Conservation (phyloP, 2,888 invertebrate genomes). For the Eutolmus rufibarbis region DNA sequence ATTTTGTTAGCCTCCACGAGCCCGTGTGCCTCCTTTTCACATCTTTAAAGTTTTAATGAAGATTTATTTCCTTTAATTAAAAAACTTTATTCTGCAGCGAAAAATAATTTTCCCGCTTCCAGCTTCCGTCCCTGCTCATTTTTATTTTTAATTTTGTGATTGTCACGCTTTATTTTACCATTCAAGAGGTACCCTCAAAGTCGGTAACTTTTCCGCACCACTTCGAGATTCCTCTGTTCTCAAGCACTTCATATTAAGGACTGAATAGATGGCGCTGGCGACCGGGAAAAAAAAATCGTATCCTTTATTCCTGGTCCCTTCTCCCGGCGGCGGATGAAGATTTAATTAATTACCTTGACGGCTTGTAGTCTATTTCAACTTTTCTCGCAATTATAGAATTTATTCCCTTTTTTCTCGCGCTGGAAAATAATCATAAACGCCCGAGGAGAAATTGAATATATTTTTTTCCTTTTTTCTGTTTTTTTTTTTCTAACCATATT, state of each 20-base stretch:
- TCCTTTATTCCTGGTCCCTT: not conserved
- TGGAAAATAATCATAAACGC: not conserved
- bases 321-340: conserved; percentile 11
- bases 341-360: conserved; percentile 28
- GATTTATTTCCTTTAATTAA: conserved; percentile 45
- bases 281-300: conserved; percentile 20
- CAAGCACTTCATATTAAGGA: not conserved
- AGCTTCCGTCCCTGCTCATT: not conserved
- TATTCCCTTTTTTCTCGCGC: not conserved
- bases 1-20: not conserved
- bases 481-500: not conserved
- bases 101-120: conserved; percentile 24
- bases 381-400: conserved; percentile 25
- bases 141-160: conserved; percentile 25
- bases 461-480: not conserved
- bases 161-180: conserved; percentile 38
- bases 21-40: not conserved
- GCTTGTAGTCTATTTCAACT: conserved; percentile 14
- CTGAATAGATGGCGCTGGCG: not conserved
- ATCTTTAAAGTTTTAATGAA: conserved; percentile 38
- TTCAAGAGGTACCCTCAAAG: conserved; percentile 20
- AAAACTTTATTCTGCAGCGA: conserved; percentile 37
- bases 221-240: not conserved
- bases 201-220: conserved; percentile 19
- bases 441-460: not conserved